phyloP scores from a whole-genome alignment of 2,797 vertebrate species.

The Euphonia xanthogaster region DNA sequence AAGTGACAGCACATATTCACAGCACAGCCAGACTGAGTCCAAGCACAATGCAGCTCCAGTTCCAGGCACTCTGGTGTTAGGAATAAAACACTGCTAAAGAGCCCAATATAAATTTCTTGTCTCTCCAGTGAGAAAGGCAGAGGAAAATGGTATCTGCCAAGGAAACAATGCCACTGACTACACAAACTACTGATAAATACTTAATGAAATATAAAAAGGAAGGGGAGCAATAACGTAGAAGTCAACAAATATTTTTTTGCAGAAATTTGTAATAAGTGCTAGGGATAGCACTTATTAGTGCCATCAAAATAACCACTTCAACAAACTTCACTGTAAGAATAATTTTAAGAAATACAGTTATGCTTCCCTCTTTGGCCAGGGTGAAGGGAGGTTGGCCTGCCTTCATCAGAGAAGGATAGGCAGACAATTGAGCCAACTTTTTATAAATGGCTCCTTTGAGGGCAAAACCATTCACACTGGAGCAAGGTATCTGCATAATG shows the following conservation, averaged over 20 bases:
- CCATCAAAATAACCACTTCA: background rate
- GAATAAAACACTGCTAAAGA: background rate
- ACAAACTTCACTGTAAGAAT: background rate
- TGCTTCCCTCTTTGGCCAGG: background rate
- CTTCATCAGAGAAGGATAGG: background rate
- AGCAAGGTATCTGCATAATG: background rate
- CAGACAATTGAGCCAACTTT: background rate
- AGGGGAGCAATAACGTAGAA: fast-evolving
- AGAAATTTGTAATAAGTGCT: background rate
- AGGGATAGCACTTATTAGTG: background rate
- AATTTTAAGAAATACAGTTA: background rate
- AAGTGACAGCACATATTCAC: background rate
- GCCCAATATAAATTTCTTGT: background rate
- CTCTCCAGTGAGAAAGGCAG: background rate
- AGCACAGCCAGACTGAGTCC: background rate
- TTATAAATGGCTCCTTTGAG: background rate
- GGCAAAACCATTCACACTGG: background rate
- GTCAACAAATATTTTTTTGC: background rate
- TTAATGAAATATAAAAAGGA: background rate
- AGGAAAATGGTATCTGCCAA: background rate
- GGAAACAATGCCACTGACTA: background rate
- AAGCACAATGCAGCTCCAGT: background rate
- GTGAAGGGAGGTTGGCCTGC: background rate
- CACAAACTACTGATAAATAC: background rate
- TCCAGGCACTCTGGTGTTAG: background rate